A percentile compares a stretch with the other conserved stretches of the same genome.
These are phyloP conservation scores for Numenius phaeopus DNA, from an alignment of 2,797 vertebrate genomes.

Conservation along the genomic window DNA sequence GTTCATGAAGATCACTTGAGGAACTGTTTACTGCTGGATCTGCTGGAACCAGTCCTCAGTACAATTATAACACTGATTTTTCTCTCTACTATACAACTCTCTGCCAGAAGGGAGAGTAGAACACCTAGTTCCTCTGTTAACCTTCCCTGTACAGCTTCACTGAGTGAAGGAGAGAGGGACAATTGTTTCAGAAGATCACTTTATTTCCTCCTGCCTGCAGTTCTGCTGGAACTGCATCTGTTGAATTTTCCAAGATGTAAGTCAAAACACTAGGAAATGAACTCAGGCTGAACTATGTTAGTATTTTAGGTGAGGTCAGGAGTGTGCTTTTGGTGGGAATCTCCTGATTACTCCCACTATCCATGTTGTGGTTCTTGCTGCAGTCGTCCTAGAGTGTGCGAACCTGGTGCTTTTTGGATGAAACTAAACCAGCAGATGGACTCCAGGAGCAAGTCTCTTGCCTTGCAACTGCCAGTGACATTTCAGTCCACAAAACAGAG, in stretches of 20 bases:
- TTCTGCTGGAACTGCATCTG: background rate
- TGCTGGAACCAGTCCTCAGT: background rate
- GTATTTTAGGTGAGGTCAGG: background rate
- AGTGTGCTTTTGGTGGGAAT: background rate
- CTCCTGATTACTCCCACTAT: background rate
- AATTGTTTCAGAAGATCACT: background rate
- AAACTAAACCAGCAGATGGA: background rate
- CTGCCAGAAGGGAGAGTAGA: background rate
- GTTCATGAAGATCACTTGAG: background rate
- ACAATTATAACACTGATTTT: background rate
- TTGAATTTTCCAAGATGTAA: background rate
- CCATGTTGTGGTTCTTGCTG: background rate
- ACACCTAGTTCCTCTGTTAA: background rate
- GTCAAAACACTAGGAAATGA: background rate
- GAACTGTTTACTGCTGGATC: background rate
- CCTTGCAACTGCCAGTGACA: background rate
- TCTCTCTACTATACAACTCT: background rate
- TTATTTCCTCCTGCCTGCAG: background rate
- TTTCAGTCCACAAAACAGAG: background rate
- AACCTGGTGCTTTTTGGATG: background rate
- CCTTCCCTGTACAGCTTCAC: background rate
- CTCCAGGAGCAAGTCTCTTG: background rate
- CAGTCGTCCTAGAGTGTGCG: background rate
- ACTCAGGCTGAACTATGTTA: background rate
- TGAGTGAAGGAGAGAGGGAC: background rate